Conservation (phyloP, 2,888 invertebrate genomes). For the Nomada ruficornis region DNA sequence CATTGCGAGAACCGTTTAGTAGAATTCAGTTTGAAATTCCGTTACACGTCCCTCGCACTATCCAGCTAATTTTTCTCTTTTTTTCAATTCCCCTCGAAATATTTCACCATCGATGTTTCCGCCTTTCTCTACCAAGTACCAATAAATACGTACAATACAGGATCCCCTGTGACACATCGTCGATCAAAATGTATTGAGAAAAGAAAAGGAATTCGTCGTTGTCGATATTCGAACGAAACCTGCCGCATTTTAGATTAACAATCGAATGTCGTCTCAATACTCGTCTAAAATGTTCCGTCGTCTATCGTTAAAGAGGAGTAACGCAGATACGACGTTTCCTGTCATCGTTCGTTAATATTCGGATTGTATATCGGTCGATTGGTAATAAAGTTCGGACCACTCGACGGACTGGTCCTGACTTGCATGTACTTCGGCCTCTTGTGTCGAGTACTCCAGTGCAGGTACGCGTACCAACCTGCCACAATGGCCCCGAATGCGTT, state of each 20-base stretch:
- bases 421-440: conserved; percentile 77
- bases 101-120: too few species aligned
- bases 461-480: conserved; percentile 78
- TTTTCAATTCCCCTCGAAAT: background rate
- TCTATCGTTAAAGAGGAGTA: conserved; percentile 51
- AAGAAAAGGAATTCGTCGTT: background rate
- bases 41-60: too few species aligned
- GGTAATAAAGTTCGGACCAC: conserved; percentile 38
- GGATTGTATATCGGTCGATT: conserved; percentile 62
- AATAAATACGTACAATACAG: too few species aligned
- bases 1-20: conserved; percentile 2
- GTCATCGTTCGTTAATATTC: conserved; percentile 67
- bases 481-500: conserved; percentile 76
- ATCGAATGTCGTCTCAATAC: background rate
- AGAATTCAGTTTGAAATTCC: background rate
- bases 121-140: too few species aligned
- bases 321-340: conserved; percentile 49
- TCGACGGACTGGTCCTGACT: conserved; percentile 71
- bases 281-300: conserved; percentile 23
- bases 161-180: too few species aligned
- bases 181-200: too few species aligned
- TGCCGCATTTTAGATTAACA: too few species aligned
- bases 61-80: background rate
- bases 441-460: conserved; percentile 78
- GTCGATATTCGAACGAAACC: too few species aligned